Evolutionary conservation across 1,140 invertebrate species (phyloP).

Genomic region (Listronotus bonariensis): DNA sequence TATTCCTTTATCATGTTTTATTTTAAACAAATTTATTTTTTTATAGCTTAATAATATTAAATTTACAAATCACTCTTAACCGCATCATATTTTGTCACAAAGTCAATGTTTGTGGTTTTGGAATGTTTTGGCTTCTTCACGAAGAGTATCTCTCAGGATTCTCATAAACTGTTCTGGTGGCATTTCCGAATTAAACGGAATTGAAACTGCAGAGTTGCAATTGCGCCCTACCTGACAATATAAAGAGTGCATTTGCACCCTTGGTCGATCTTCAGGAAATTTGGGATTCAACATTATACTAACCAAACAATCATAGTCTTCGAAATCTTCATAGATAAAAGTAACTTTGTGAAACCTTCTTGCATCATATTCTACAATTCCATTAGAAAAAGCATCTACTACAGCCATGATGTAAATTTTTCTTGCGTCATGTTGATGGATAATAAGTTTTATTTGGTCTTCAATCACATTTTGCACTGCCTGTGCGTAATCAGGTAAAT

Average conservation of each 20-base stretch:
- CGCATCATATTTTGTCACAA: no score
- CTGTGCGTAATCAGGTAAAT: conserved; percentile 39
- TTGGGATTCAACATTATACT: conserved; percentile 44
- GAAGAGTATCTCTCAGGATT: conserved; percentile 29
- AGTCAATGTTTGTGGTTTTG: conserved; percentile 40
- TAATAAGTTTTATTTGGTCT: background rate
- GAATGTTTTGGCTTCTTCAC: conserved; percentile 31
- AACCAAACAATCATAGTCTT: conserved; percentile 48
- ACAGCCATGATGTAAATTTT: conserved; percentile 48
- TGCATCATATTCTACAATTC: conserved; percentile 52
- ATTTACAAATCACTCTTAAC: no score
- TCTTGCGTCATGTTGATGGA: conserved; percentile 43
- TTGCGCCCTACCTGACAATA: conserved; percentile 46
- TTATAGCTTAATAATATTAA: no score
- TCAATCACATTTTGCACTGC: conserved; percentile 41
- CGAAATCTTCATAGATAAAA: conserved; percentile 46
- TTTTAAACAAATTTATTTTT: no score
- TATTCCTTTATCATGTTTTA: no score
- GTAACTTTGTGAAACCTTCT: conserved; percentile 44
- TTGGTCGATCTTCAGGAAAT: conserved; percentile 51
- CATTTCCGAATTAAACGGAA: conserved; percentile 42
- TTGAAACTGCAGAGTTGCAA: conserved; percentile 39
- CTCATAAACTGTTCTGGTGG: conserved; percentile 37
- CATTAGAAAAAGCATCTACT: conserved; percentile 40
- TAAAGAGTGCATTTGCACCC: conserved; percentile 45